Evolutionary conservation across 2,113 vertebrate genomes (phyloP), one percentile per base, ranked within the genome.

Genomic region (Ardeotis arabs): DNA sequence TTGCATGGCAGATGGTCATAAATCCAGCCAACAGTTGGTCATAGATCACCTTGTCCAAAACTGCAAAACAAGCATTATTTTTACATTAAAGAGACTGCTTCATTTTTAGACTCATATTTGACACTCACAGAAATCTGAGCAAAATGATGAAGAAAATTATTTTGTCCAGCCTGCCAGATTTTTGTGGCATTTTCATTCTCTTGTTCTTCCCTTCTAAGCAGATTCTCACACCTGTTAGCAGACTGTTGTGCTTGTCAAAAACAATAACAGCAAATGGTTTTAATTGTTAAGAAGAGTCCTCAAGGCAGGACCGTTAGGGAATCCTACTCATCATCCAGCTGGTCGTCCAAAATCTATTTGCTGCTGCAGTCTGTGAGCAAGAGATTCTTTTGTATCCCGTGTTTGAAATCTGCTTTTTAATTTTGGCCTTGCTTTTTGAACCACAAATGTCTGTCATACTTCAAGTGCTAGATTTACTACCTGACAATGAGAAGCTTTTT

Each of bases 181-280:
- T 84, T 74, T 80, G 35, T 82, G 69, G n/a, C 49, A 50, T 72
- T 53, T 93, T 72, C 31, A 55, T 93, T 91, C 35, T 22, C 23
- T n/a, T 88, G 14, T 73, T 87, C 25, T 86, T 29, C 85, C 63
- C 60, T 91, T 60, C 41, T 80, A 96, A 90, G 25, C 31, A 47
- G 23, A 88, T 69, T 87, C 70, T 67, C 41, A 83, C 91, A 96
- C 86, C 86, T 96, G 89, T 87, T 89, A 80, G 41, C 41, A 94
- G 35, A 67, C 18, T 75, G 53, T 87, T 83, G 77, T 19, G 60
- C 82, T 77, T 98, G 96, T 97, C 97, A 96, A 70, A 97, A 97
- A 33, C 49, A 94, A 97, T 97, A 92, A 96, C 94, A 89, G 27
- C 25, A 50, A 91, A 88, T 24, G 31, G 12, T n/a, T 91, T 64